phyloP scores from a whole-genome alignment of 2,797 vertebrate genomes.

The Antrozous pallidus region DNA sequence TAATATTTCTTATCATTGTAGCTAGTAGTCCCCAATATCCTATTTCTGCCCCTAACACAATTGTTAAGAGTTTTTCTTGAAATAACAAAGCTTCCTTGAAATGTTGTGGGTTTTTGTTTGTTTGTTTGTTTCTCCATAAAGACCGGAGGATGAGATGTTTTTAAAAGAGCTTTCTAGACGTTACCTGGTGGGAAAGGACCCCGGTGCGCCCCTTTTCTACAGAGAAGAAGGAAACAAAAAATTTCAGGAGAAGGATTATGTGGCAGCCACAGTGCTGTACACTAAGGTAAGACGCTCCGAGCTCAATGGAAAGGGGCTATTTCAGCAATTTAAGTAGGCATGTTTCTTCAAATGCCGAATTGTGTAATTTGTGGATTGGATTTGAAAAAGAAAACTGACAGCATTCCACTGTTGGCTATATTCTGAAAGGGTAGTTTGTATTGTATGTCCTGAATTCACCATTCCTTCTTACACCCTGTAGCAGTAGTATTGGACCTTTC shows the following conservation, averaged over 20 bases:
- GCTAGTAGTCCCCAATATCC: no score
- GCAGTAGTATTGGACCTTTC: background rate
- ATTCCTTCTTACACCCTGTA: background rate
- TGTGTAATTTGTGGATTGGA: background rate
- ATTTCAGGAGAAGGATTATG: conserved; percentile 86
- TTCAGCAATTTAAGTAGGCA: background rate
- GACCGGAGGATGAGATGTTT: conserved; percentile 84
- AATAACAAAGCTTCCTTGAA: background rate
- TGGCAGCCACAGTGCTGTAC: conserved; percentile 84
- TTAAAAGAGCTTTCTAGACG: conserved; percentile 80
- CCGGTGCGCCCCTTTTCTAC: conserved; percentile 78
- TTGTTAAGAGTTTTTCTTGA: background rate
- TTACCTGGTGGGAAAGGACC: conserved; percentile 82
- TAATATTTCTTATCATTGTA: no score
- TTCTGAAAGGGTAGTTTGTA: background rate
- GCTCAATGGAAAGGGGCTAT: background rate
- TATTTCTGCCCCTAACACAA: no score
- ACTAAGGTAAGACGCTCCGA: conserved; percentile 85
- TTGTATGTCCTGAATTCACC: background rate
- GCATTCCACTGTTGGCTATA: conserved; percentile 9
- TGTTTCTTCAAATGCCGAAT: background rate
- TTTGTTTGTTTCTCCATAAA: conserved; percentile 67
- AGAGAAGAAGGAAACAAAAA: conserved; percentile 87
- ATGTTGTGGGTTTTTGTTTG: background rate
- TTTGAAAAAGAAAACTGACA: conserved; percentile 4